These are phyloP conservation scores for Armadillidium nasatum DNA, from an alignment of 1,140 invertebrate species.

Conservation along the genomic window DNA sequence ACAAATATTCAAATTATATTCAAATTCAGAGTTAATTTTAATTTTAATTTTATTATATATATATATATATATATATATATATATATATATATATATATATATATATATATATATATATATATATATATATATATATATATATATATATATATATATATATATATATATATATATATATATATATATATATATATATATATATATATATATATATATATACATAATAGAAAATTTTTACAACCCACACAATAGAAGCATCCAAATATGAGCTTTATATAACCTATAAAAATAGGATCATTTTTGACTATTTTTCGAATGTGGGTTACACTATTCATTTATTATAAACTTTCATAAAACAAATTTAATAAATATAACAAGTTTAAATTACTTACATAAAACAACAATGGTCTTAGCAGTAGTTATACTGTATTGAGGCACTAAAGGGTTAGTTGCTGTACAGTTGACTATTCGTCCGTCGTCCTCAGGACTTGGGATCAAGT, in stretches of 20 bases:
- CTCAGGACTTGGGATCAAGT: constrained; percentile 27
- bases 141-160: constrained; percentile 21
- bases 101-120: background rate
- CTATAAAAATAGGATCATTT: no score
- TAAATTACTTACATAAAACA: constrained; percentile 32
- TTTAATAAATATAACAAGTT: no score
- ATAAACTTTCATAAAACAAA: constrained; percentile 29
- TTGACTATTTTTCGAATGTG: no score
- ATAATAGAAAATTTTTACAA: no score
- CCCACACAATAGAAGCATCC: no score
- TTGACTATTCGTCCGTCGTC: constrained; percentile 28
- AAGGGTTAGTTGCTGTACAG: constrained; percentile 33
- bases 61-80: no score
- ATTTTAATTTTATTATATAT: no score
- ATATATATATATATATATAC: constrained; percentile 17
- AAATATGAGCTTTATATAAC: no score
- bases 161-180: constrained; percentile 22
- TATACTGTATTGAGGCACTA: constrained; percentile 24
- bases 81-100: no score
- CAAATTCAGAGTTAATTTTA: no score
- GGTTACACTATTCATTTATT: no score
- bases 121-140: constrained; percentile 7
- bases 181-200: constrained; percentile 18
- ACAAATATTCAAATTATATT: no score
- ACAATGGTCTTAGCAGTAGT: background rate